Evolutionary conservation across 2,888 invertebrate genomes (phyloP).

Genomic region (Microchrysa polita): DNA sequence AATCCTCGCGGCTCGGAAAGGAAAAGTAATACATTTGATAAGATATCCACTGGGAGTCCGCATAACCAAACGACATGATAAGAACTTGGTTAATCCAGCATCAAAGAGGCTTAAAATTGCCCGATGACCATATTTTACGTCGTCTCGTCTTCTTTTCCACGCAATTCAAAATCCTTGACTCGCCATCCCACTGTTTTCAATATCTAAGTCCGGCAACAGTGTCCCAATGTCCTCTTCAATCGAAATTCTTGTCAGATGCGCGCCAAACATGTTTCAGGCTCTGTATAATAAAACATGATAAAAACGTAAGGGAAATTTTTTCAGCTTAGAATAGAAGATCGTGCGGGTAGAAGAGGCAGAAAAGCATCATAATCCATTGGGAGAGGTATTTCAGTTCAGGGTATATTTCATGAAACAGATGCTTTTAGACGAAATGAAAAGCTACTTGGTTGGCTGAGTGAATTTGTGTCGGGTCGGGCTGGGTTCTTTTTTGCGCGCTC

Average conservation of each 20-base stretch:
- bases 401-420: not conserved
- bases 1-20: not conserved
- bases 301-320: constrained; percentile 9
- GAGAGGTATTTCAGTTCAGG: constrained; percentile 25
- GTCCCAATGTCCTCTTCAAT: no score
- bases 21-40: constrained; percentile 3
- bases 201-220: no score
- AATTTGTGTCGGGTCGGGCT: no score
- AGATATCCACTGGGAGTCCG: not conserved
- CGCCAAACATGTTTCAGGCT: no score
- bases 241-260: no score
- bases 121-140: constrained; percentile 14
- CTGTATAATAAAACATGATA: constrained; percentile 21
- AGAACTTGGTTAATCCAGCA: constrained; percentile 27
- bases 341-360: not conserved
- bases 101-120: constrained; percentile 31
- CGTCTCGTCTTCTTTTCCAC: not conserved
- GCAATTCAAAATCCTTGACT: no score
- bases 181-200: not conserved
- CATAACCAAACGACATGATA: constrained; percentile 12
- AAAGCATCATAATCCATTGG: constrained; percentile 32
- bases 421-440: constrained; percentile 13
- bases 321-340: not conserved
- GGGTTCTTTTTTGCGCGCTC: constrained; percentile 23
- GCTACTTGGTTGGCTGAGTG: not conserved